A percentile compares a stretch with the other conserved stretches of the same genome.
These are phyloP conservation scores for Osmoderma eremita DNA, from an alignment of 2,888 invertebrate genomes.

Conservation along the genomic window DNA sequence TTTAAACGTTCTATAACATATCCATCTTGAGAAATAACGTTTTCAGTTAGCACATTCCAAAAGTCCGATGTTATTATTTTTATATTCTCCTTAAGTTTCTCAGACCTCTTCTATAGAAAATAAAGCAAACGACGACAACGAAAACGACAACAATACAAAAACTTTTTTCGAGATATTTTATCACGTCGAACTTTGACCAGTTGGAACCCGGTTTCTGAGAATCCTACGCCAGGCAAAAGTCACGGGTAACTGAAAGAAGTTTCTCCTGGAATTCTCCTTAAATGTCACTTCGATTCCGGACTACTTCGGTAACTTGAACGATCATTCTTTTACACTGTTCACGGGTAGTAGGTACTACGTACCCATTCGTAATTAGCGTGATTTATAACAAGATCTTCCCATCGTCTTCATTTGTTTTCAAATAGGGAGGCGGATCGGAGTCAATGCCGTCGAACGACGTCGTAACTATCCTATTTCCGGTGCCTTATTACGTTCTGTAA, in stretches of 20 bases:
- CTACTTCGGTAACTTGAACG: conserved; percentile 4
- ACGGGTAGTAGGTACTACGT: neutral
- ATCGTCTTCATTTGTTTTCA: conserved; percentile 18
- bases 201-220: neutral
- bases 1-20: too few species aligned
- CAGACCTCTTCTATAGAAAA: neutral
- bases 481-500: neutral
- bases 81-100: neutral
- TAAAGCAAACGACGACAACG: conserved; percentile 2
- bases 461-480: conserved; percentile 6
- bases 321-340: neutral
- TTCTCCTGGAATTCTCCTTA: conserved; percentile 9
- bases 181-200: conserved; percentile 8
- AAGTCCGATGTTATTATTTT: too few species aligned
- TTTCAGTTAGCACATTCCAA: neutral
- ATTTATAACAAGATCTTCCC: conserved; percentile 10
- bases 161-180: conserved; percentile 21
- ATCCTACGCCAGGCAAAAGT: neutral
- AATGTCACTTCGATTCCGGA: conserved; percentile 13
- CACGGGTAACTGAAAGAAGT: conserved; percentile 1
- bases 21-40: too few species aligned
- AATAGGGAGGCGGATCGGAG: conserved; percentile 7
- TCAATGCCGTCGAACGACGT: neutral
- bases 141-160: conserved; percentile 10
- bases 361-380: conserved; percentile 4